Conservation (phyloP, 2,797 vertebrate species). For the Microhierax caerulescens region DNA sequence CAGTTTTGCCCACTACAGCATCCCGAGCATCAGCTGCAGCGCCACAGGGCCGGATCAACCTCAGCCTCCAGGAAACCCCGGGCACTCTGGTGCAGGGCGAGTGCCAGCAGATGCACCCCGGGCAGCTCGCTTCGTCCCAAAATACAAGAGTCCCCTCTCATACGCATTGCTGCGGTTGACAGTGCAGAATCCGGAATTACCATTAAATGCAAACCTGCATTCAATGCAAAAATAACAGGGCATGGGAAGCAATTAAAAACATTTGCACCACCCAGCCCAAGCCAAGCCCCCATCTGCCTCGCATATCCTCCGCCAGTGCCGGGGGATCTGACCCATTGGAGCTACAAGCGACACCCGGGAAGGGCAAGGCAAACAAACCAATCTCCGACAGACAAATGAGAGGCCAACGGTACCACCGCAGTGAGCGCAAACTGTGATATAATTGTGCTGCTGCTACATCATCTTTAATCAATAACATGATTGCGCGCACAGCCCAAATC, state of each 20-base stretch:
- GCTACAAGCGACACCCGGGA: background rate
- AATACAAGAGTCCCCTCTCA: background rate
- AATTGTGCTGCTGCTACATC: constrained; percentile 74
- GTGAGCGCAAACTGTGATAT: constrained; percentile 62
- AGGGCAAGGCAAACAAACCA: constrained; percentile 34
- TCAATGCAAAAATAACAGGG: rapidly evolving
- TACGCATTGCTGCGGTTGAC: background rate
- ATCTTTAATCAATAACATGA: constrained; percentile 76
- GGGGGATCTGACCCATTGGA: background rate
- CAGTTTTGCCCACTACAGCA: rapidly evolving
- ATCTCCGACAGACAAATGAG: constrained; percentile 52
- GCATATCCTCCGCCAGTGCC: rapidly evolving
- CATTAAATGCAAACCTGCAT: rapidly evolving
- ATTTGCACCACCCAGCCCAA: background rate
- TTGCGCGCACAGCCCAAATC: constrained; percentile 56
- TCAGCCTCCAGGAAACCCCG: rapidly evolving
- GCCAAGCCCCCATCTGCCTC: rapidly evolving
- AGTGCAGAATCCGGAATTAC: background rate
- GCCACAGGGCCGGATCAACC: rapidly evolving
- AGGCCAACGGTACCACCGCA: constrained; percentile 14
- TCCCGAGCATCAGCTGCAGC: rapidly evolving
- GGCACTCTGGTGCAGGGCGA: rapidly evolving
- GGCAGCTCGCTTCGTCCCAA: background rate
- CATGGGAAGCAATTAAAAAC: background rate
- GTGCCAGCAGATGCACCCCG: background rate